phyloP scores from a whole-genome alignment of 2,797 vertebrate species.

The Smutsia gigantea region DNA sequence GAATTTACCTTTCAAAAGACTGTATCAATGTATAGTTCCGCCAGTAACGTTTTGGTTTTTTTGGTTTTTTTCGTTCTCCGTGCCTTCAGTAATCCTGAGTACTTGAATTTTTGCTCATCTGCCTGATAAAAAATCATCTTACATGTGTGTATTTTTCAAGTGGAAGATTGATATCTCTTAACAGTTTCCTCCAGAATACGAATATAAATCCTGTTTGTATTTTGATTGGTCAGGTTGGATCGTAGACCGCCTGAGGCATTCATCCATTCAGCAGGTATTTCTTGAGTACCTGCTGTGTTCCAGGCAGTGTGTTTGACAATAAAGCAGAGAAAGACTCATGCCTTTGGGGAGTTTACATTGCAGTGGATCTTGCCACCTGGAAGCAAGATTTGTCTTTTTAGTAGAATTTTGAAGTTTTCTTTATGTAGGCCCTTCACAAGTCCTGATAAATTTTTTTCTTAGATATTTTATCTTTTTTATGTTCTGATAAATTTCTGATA shows the following conservation, averaged over 20 bases:
- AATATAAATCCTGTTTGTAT: not conserved
- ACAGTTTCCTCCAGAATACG: not conserved
- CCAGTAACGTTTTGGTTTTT: not conserved
- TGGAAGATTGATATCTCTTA: not conserved
- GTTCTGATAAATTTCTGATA: not conserved
- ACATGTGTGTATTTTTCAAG: not conserved
- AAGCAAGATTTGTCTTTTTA: not conserved
- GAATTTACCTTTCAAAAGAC: not conserved
- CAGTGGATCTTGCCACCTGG: not conserved
- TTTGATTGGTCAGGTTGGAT: slow-evolving; percentile 18
- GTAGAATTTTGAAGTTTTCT: slow-evolving; percentile 1
- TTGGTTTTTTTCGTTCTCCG: not conserved
- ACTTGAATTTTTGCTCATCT: not conserved
- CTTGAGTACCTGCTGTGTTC: not conserved
- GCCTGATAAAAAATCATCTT: not conserved
- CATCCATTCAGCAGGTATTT: not conserved
- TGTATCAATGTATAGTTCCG: not conserved
- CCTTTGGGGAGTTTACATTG: not conserved
- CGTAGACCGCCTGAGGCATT: not conserved
- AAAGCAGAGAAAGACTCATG: not conserved
- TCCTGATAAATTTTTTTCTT: not conserved
- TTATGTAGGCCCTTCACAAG: not conserved
- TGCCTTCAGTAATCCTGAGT: not conserved
- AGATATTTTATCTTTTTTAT: slow-evolving; percentile 2
- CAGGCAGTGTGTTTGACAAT: not conserved